Conservation (phyloP, 2,113 vertebrate genomes). For the Neofelis nebulosa region DNA sequence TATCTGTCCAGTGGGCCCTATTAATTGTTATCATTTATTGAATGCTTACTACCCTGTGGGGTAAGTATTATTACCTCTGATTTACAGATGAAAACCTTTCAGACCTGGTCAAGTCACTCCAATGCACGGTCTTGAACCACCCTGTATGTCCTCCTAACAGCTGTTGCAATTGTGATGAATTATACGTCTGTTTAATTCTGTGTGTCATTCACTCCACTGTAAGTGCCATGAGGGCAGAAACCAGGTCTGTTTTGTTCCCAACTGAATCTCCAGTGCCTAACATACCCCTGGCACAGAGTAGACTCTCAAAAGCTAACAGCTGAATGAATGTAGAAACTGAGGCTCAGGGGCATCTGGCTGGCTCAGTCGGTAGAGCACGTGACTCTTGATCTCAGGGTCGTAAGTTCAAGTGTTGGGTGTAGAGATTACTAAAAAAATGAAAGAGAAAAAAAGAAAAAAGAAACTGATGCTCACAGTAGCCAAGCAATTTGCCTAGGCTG, state of each 20-base stretch:
- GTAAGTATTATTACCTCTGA: background rate
- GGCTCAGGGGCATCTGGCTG: too few relatives aligned
- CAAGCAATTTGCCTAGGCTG: background rate
- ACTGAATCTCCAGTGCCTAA: background rate
- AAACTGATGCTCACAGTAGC: background rate
- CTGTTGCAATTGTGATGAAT: background rate
- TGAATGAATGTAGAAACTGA: background rate
- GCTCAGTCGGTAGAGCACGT: too few relatives aligned
- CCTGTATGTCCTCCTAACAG: accelerated
- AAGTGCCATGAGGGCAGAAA: background rate
- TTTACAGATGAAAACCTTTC: background rate
- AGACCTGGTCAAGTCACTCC: background rate
- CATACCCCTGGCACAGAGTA: background rate
- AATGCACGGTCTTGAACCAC: accelerated
- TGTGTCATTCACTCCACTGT: accelerated
- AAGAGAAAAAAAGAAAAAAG: too few relatives aligned
- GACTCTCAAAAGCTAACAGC: background rate
- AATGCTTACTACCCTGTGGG: accelerated
- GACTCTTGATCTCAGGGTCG: too few relatives aligned
- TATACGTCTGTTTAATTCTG: background rate
- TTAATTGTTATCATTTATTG: background rate
- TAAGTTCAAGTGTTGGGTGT: too few relatives aligned
- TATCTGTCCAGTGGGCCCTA: background rate
- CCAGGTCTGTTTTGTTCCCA: background rate
- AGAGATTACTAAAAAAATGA: too few relatives aligned